Evolutionary conservation across 2,888 invertebrate genomes (phyloP).

Genomic region (Mythimna albipuncta): DNA sequence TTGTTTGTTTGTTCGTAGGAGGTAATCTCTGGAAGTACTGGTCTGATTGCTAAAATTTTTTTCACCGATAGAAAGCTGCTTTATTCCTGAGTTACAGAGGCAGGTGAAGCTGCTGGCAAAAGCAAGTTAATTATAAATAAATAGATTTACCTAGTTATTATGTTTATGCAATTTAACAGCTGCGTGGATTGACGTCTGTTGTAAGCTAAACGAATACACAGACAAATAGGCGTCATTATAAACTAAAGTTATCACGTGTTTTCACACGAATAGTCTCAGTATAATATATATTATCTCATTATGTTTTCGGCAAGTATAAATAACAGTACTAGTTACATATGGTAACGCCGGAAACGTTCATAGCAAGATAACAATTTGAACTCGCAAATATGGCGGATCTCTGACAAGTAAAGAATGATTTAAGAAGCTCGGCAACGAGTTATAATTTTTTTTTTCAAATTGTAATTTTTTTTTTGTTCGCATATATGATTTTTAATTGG

Average conservation of each 20-base stretch:
- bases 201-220: constrained; percentile 36
- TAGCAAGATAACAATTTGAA: constrained; percentile 39
- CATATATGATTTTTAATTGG: not conserved
- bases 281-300: constrained; percentile 24
- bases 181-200: not conserved
- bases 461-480: not conserved
- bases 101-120: too few relatives aligned
- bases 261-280: constrained; percentile 31
- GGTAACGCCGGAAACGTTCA: constrained; percentile 43
- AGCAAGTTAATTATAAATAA: too few relatives aligned
- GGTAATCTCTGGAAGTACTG: too few relatives aligned
- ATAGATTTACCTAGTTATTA: not conserved
- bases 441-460: not conserved
- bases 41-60: too few relatives aligned
- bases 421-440: not conserved
- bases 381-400: constrained; percentile 38
- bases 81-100: too few relatives aligned
- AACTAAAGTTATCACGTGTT: constrained; percentile 35
- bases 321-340: constrained; percentile 40
- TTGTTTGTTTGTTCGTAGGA: too few relatives aligned
- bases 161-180: not conserved
- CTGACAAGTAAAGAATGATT: constrained; percentile 15
- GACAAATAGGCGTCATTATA: constrained; percentile 40
- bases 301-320: constrained; percentile 36
- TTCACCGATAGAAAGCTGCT: too few relatives aligned